These are phyloP conservation scores for Stenchaetothrips biformis DNA, from an alignment of 2,888 invertebrate species.

Conservation along the genomic window DNA sequence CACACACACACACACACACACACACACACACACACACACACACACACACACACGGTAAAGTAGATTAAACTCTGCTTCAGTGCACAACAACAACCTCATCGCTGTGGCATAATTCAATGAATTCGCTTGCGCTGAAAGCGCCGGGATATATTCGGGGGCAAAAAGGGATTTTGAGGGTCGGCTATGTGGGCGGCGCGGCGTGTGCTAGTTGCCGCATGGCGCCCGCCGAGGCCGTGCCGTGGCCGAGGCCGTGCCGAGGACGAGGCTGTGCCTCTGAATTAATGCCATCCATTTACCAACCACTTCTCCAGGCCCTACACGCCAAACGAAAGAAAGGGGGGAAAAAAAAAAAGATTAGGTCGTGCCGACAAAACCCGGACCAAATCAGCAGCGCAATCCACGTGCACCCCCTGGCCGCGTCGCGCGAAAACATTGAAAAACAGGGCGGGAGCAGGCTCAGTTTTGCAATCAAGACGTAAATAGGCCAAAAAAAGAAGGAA, in stretches of 20 bases:
- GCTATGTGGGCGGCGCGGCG: not conserved
- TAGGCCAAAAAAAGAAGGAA: no score
- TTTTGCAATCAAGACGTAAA: no score
- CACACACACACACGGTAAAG: slow-evolving; percentile 31
- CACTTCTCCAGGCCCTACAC: not conserved
- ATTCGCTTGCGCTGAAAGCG: slow-evolving; percentile 35
- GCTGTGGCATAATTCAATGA: slow-evolving; percentile 40
- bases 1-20: slow-evolving; percentile 29
- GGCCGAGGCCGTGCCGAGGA: not conserved
- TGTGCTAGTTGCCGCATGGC: not conserved
- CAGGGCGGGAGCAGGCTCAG: no score
- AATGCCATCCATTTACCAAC: slow-evolving; percentile 3
- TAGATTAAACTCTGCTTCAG: not conserved
- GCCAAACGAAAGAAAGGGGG: no score
- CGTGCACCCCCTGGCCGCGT: no score
- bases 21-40: not conserved
- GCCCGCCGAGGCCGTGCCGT: not conserved
- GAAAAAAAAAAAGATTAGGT: no score
- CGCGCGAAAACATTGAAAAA: no score
- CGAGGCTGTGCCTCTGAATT: not conserved
- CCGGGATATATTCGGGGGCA: not conserved
- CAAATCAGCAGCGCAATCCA: no score
- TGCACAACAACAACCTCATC: slow-evolving; percentile 33
- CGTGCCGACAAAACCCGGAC: not conserved
- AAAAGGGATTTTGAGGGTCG: slow-evolving; percentile 18